These are phyloP conservation scores for Ptilonorhynchus violaceus DNA, from an alignment of 2,113 vertebrate genomes.

Conservation along the genomic window DNA sequence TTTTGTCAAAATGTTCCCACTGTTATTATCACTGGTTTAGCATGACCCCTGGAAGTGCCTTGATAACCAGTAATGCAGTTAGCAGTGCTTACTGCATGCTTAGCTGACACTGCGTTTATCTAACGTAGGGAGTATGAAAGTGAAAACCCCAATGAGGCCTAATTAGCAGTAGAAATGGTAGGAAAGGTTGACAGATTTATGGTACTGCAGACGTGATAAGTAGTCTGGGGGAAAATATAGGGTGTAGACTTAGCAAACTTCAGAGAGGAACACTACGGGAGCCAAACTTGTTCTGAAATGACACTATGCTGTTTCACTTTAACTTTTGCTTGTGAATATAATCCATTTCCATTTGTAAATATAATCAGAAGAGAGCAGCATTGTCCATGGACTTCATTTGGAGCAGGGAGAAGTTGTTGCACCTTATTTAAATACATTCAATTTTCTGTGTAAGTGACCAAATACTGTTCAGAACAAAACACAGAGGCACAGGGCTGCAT, in stretches of 20 bases:
- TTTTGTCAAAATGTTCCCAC: not conserved
- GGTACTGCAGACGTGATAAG: not conserved
- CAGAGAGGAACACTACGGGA: not conserved
- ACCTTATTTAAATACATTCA: not conserved
- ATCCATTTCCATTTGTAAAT: not conserved
- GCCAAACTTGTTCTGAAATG: not conserved
- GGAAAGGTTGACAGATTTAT: not conserved
- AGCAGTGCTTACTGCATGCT: not conserved
- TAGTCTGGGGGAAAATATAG: not conserved
- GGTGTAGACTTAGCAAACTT: not conserved
- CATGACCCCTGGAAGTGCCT: not conserved
- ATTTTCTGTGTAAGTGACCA: not conserved
- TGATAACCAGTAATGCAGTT: not conserved
- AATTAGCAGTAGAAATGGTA: not conserved
- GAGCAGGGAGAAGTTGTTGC: not conserved
- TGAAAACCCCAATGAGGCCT: not conserved
- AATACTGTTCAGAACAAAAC: not conserved
- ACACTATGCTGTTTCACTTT: not conserved
- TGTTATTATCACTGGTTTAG: not conserved
- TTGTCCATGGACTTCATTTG: not conserved
- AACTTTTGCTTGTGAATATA: not conserved
- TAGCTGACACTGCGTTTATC: not conserved
- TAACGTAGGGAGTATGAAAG: accelerated
- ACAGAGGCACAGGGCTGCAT: not conserved
- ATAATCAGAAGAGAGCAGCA: not conserved